Evolutionary conservation across 2,888 invertebrate genomes (phyloP).

Genomic region (Chaetogeoica ovagalla): DNA sequence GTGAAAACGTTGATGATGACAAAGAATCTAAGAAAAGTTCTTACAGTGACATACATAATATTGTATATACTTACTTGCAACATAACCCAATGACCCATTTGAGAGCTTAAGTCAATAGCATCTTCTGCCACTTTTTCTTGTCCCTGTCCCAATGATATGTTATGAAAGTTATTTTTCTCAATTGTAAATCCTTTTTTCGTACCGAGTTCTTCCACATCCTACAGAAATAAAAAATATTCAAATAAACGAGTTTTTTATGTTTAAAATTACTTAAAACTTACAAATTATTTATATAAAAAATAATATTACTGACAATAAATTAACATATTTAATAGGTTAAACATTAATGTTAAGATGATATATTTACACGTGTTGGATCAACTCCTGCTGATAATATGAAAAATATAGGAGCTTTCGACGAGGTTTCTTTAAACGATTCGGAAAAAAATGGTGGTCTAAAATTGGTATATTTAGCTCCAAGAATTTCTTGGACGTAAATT

Average conservation of each 20-base stretch:
- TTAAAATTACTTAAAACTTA: too few relatives aligned
- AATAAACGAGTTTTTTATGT: background rate
- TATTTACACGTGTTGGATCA: slow-evolving; percentile 78
- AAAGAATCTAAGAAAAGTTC: too few relatives aligned
- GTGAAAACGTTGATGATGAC: too few relatives aligned
- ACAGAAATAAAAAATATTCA: background rate
- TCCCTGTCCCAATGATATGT: slow-evolving; percentile 91
- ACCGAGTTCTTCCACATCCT: slow-evolving; percentile 87
- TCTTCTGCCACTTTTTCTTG: slow-evolving; percentile 90
- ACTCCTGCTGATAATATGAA: slow-evolving; percentile 94
- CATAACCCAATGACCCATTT: slow-evolving; percentile 88
- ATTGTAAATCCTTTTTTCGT: slow-evolving; percentile 76
- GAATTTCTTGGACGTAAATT: slow-evolving; percentile 84
- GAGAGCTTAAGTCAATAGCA: slow-evolving; percentile 77
- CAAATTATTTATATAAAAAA: background rate
- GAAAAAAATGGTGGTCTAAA: slow-evolving; percentile 78
- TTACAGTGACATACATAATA: too few relatives aligned
- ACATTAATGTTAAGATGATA: background rate
- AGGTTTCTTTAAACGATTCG: slow-evolving; percentile 84
- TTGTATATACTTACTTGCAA: slow-evolving; percentile 62
- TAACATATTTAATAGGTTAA: background rate
- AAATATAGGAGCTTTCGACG: slow-evolving; percentile 82
- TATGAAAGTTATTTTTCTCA: slow-evolving; percentile 84
- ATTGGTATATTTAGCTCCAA: slow-evolving; percentile 81
- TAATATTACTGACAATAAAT: background rate